These are phyloP conservation scores for Ormyrus rosae DNA, from an alignment of 2,888 invertebrate genomes.

Conservation along the genomic window DNA sequence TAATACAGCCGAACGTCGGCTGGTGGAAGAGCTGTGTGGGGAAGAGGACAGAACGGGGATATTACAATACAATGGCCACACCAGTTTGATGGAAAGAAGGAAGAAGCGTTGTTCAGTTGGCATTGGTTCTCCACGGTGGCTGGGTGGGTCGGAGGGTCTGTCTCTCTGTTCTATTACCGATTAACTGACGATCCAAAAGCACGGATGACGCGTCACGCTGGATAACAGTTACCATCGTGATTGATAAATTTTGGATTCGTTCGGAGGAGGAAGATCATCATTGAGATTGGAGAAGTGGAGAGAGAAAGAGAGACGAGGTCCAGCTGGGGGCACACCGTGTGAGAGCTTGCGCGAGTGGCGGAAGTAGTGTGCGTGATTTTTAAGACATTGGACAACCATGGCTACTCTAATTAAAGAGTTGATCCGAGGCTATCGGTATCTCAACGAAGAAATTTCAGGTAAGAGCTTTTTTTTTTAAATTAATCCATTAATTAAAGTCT, in stretches of 20 bases:
- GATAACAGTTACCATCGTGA: no score
- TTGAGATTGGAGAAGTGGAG: no score
- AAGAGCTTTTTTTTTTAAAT: slow-evolving; percentile 11
- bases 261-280: no score
- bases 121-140: slow-evolving; percentile 61
- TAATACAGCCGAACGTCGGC: no score
- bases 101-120: slow-evolving; percentile 62
- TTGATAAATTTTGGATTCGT: no score
- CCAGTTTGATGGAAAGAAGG: slow-evolving; percentile 50
- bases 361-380: no score
- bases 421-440: slow-evolving; percentile 62
- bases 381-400: slow-evolving; percentile 60
- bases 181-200: background rate
- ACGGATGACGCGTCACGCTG: no score
- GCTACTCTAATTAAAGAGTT: slow-evolving; percentile 65
- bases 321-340: no score
- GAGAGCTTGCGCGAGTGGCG: no score
- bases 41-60: background rate
- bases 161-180: background rate
- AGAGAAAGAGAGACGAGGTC: no score
- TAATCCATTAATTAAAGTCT: no score
- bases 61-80: slow-evolving; percentile 63
- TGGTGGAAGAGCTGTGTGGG: no score
- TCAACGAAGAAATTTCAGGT: slow-evolving; percentile 71
- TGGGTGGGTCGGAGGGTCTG: slow-evolving; percentile 64